Evolutionary conservation across 2,113 vertebrate genomes (phyloP).

Genomic region (Choloepus hoffmanni): DNA sequence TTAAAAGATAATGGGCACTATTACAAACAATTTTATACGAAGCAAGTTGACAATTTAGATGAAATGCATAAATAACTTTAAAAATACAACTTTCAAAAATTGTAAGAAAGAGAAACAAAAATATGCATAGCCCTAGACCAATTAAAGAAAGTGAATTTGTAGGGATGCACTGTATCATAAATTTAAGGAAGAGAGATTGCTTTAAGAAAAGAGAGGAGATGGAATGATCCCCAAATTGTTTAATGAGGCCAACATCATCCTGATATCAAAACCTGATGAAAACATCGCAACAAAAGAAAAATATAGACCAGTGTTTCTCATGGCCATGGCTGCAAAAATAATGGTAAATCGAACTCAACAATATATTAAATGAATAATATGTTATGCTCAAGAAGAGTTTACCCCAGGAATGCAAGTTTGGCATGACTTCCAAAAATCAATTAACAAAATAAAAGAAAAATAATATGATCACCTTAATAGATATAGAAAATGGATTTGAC

Average conservation of each 20-base stretch:
- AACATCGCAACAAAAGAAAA: background rate
- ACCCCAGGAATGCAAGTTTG: too few relatives aligned
- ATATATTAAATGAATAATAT: background rate
- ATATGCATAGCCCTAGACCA: background rate
- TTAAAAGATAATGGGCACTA: background rate
- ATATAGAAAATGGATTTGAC: too few relatives aligned
- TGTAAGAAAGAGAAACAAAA: background rate
- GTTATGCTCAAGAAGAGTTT: too few relatives aligned
- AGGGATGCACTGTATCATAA: background rate
- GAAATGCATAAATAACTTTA: background rate
- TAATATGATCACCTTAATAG: too few relatives aligned
- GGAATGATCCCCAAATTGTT: background rate
- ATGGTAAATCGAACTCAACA: background rate
- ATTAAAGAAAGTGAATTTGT: conserved; percentile 19
- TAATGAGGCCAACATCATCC: background rate
- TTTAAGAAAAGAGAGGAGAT: background rate
- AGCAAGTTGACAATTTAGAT: background rate
- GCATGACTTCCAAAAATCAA: too few relatives aligned
- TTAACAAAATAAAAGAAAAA: too few relatives aligned
- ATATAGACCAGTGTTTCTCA: background rate
- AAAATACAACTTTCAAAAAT: background rate
- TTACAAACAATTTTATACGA: background rate
- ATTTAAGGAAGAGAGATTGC: background rate
- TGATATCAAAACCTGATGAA: background rate
- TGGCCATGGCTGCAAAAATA: background rate